Conservation (phyloP, 1,140 invertebrate genomes). For the Vanessa tameamea region DNA sequence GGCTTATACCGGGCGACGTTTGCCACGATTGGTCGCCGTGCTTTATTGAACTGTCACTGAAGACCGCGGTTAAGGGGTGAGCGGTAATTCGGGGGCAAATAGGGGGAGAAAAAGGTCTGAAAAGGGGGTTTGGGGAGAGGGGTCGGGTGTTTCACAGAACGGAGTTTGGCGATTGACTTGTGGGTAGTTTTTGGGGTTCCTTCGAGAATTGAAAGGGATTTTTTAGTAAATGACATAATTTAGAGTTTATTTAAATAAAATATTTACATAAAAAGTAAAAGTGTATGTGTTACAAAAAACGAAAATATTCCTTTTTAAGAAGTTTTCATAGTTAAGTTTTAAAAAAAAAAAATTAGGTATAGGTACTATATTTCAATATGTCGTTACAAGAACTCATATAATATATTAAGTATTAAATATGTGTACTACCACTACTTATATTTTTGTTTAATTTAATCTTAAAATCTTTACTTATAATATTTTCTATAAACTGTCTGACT, state of each 20-base stretch:
- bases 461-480: no score
- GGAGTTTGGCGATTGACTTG: slow-evolving; percentile 79
- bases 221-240: slow-evolving; percentile 6
- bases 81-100: slow-evolving; percentile 73
- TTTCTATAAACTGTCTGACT: no score
- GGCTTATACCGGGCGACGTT: slow-evolving; percentile 79
- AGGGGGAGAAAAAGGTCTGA: slow-evolving; percentile 47
- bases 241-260: neutral
- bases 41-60: slow-evolving; percentile 80
- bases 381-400: no score
- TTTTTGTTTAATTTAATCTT: no score
- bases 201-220: slow-evolving; percentile 46
- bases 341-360: no score
- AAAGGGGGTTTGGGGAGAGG: slow-evolving; percentile 39
- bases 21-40: slow-evolving; percentile 77
- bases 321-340: no score
- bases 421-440: no score
- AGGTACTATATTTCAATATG: no score
- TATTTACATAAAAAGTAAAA: no score
- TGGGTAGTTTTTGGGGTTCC: slow-evolving; percentile 76
- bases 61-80: slow-evolving; percentile 75
- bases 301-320: no score
- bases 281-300: no score
- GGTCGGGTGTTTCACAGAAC: slow-evolving; percentile 61
- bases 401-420: no score